A percentile compares a stretch with the other conserved stretches of the same genome.
phyloP scores from a whole-genome alignment of 2,797 vertebrate genomes.

The Acipenser transmontanus region DNA sequence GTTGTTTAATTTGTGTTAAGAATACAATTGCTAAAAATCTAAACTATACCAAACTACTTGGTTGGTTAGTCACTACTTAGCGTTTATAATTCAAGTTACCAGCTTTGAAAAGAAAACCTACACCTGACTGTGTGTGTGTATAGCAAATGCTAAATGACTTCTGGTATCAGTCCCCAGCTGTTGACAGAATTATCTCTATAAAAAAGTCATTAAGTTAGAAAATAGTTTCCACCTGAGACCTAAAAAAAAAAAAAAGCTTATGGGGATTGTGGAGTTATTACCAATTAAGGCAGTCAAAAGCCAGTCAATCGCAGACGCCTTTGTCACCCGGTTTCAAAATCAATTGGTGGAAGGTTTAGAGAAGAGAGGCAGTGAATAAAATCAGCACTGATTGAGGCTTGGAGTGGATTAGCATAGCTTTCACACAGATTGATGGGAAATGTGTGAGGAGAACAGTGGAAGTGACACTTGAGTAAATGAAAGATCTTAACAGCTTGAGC shows the following conservation, averaged over 20 bases:
- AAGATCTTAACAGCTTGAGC: conserved; percentile 24
- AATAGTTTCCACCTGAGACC: background rate
- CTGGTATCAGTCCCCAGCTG: background rate
- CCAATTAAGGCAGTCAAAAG: conserved; percentile 6
- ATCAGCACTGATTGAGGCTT: conserved; percentile 16
- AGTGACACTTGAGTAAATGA: conserved; percentile 18
- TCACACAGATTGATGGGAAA: conserved; percentile 14
- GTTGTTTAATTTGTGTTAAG: too few species aligned
- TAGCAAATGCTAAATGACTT: background rate
- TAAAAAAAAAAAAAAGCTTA: background rate
- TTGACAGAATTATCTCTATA: background rate
- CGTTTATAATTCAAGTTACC: too few species aligned
- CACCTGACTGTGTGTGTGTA: too few species aligned
- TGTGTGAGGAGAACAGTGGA: conserved; percentile 18
- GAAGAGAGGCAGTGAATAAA: conserved; percentile 18
- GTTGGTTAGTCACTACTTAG: too few species aligned
- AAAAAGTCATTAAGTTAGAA: background rate
- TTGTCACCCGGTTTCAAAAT: conserved; percentile 11
- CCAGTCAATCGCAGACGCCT: conserved; percentile 6
- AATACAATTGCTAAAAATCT: too few species aligned
- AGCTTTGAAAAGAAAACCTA: too few species aligned
- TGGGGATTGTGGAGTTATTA: background rate
- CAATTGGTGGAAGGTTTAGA: conserved; percentile 9
- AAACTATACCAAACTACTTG: too few species aligned
- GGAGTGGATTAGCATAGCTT: conserved; percentile 20